Evolutionary conservation across 1,140 invertebrate genomes (phyloP).

Genomic region (Anastatus disparis): DNA sequence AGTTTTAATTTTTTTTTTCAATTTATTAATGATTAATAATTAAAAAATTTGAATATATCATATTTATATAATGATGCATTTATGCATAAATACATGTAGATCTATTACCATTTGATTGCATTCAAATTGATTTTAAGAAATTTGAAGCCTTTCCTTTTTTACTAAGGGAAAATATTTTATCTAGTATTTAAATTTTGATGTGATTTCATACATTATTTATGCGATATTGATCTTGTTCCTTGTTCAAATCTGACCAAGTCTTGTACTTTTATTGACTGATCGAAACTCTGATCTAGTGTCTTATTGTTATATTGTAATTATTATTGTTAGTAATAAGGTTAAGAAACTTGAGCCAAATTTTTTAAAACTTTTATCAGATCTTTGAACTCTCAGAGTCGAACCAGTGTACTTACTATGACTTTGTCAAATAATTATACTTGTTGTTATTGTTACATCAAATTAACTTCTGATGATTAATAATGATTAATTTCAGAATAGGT

Average conservation of each 20-base stretch:
- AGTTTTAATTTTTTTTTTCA: no score
- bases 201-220: constrained; percentile 40
- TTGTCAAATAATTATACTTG: constrained; percentile 40
- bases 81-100: no score
- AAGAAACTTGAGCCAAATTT: constrained; percentile 46
- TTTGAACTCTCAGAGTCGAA: constrained; percentile 37
- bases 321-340: constrained; percentile 32
- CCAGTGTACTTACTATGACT: constrained; percentile 40
- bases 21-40: no score
- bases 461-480: constrained; percentile 30
- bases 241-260: constrained; percentile 40
- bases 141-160: constrained; percentile 18
- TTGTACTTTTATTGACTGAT: constrained; percentile 49
- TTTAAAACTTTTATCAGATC: constrained; percentile 27
- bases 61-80: no score
- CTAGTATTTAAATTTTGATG: constrained; percentile 31
- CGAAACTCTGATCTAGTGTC: constrained; percentile 48
- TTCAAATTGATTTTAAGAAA: constrained; percentile 36
- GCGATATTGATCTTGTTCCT: constrained; percentile 41
- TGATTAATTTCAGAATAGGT: constrained; percentile 39
- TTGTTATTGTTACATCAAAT: constrained; percentile 40
- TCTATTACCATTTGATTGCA: neutral
- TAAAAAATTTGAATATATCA: no score
- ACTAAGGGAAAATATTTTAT: constrained; percentile 24
- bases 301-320: constrained; percentile 42